Evolutionary conservation across 2,888 invertebrate genomes (phyloP).

Genomic region (Ecliptopera silaceata): DNA sequence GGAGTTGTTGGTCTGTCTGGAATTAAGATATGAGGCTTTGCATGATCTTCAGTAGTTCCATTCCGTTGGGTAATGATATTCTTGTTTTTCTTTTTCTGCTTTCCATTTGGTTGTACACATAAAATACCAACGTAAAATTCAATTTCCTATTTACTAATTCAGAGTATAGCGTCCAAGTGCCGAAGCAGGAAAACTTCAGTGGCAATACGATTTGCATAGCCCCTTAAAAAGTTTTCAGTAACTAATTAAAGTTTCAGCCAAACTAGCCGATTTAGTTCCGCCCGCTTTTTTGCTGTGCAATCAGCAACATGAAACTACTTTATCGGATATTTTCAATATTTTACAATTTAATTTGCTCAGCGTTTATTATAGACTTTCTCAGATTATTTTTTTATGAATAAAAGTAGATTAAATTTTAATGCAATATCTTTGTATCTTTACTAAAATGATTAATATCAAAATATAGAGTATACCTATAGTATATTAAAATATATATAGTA

Average conservation of each 20-base stretch:
- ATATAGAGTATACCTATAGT: too few species aligned
- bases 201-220: conserved; percentile 38
- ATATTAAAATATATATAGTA: too few species aligned
- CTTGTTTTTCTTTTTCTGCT: too few species aligned
- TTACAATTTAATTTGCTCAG: conserved; percentile 14
- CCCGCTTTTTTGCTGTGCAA: conserved; percentile 33
- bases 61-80: too few species aligned
- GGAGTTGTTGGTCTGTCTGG: too few species aligned
- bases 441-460: too few species aligned
- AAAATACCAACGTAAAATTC: conserved; percentile 4
- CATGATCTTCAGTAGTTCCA: too few species aligned
- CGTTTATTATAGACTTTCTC: background rate
- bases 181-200: conserved; percentile 27
- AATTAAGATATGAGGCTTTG: too few species aligned
- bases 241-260: conserved; percentile 42
- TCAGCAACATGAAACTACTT: conserved; percentile 34
- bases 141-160: conserved; percentile 10
- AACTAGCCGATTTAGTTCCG: conserved; percentile 37
- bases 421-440: too few species aligned
- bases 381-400: too few species aligned
- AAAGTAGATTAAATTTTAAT: too few species aligned
- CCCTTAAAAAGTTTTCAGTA: conserved; percentile 36
- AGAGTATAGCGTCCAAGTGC: conserved; percentile 13
- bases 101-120: too few species aligned
- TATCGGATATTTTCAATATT: conserved; percentile 26